These are phyloP conservation scores for Chiloscyllium punctatum DNA, from an alignment of 2,797 vertebrate species.

Conservation along the genomic window DNA sequence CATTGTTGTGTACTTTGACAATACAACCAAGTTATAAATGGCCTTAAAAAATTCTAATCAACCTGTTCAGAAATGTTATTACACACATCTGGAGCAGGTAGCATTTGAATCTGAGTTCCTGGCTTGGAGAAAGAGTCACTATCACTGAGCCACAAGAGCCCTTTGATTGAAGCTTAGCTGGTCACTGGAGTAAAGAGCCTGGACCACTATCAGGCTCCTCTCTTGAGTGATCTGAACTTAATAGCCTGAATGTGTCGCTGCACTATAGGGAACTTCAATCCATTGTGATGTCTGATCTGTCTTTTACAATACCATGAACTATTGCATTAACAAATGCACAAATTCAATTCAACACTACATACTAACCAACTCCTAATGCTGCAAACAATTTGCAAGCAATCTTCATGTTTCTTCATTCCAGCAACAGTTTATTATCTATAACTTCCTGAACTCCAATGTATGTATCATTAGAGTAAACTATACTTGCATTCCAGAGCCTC, in stretches of 20 bases:
- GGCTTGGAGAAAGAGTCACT: too few species aligned
- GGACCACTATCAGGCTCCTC: neutral
- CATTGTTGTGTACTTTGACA: neutral
- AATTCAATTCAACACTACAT: neutral
- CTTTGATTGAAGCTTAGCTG: neutral
- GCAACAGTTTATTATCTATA: neutral
- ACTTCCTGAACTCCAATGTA: neutral
- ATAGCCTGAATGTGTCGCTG: neutral
- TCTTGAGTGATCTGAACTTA: neutral
- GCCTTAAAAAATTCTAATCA: too few species aligned
- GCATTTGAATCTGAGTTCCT: too few species aligned
- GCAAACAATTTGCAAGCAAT: neutral
- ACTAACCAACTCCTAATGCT: neutral
- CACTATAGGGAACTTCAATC: neutral
- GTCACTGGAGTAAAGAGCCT: neutral
- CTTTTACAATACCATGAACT: neutral
- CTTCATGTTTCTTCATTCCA: conserved; percentile 13
- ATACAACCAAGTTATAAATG: neutral
- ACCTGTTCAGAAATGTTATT: too few species aligned
- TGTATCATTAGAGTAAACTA: neutral
- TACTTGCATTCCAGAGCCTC: neutral
- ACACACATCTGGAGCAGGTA: too few species aligned
- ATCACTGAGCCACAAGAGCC: too few species aligned
- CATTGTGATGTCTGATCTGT: neutral
- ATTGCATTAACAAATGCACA: neutral